These are phyloP conservation scores for Drosophila triauraria DNA, from an alignment of 1,140 invertebrate species.

Conservation along the genomic window DNA sequence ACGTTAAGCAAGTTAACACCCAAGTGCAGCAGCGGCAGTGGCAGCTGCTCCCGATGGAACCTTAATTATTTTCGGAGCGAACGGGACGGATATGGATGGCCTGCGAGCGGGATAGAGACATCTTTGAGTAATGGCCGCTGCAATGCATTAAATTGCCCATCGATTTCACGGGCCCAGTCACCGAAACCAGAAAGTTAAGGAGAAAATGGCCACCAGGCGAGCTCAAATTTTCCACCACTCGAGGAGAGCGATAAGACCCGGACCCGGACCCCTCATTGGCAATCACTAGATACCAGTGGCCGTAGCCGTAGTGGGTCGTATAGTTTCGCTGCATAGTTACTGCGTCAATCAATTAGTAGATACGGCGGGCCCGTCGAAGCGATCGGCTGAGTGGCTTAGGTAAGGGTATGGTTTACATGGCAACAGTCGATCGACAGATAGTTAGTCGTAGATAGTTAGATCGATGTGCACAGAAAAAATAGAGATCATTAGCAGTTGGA, in stretches of 20 bases:
- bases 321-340: conserved; percentile 47
- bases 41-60: conserved; percentile 32
- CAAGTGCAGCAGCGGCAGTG: conserved; percentile 47
- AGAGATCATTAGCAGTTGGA: neutral
- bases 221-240: conserved; percentile 55
- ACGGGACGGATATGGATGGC: conserved; percentile 21
- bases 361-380: conserved; percentile 24
- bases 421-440: conserved; percentile 43
- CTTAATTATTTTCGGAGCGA: conserved; percentile 69
- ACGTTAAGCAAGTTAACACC: conserved; percentile 83
- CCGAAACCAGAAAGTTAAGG: conserved; percentile 5
- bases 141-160: conserved; percentile 69
- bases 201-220: conserved; percentile 69
- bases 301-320: conserved; percentile 21
- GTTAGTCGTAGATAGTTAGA: neutral
- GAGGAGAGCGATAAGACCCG: conserved; percentile 50
- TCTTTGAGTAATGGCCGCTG: conserved; percentile 75
- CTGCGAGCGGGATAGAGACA: conserved; percentile 37
- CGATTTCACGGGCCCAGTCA: conserved; percentile 33
- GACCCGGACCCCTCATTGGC: conserved; percentile 10
- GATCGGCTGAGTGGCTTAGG: conserved; percentile 56
- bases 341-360: conserved; percentile 70
- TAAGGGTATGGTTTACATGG: conserved; percentile 72
- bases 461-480: neutral
- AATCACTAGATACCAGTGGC: conserved; percentile 41